Evolutionary conservation across 2,797 vertebrate genomes (phyloP).

Genomic region (Anisognathus igniventris): DNA sequence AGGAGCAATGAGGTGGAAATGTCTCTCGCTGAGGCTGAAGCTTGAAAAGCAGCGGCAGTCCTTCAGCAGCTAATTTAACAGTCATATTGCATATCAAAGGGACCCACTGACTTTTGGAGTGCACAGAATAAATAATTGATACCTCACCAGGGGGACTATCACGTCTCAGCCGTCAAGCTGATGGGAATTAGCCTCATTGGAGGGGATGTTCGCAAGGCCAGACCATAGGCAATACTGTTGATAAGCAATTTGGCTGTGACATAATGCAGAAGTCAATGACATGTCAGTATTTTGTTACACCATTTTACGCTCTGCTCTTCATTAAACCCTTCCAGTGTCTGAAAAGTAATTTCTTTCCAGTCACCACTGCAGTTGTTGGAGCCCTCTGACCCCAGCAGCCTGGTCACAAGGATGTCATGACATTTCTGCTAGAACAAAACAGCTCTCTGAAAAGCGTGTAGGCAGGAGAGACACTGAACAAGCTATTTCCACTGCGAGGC

Average conservation of each 20-base stretch:
- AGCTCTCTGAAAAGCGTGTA: not conserved
- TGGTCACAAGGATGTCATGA: not conserved
- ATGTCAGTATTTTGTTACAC: not conserved
- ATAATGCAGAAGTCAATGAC: not conserved
- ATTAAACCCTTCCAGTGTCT: not conserved
- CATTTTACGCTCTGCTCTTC: conserved; percentile 1
- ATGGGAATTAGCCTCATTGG: conserved; percentile 32
- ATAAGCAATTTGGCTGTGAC: not conserved
- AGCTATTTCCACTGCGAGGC: not conserved
- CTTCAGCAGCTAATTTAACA: conserved; percentile 20
- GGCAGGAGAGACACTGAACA: not conserved
- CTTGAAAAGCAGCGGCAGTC: not conserved
- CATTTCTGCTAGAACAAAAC: not conserved
- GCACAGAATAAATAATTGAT: conserved; percentile 17
- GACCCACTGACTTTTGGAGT: conserved; percentile 24
- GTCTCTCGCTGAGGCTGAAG: not conserved
- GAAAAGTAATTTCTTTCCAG: not conserved
- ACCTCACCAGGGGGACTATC: not conserved
- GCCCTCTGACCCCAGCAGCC: not conserved
- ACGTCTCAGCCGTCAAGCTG: not conserved
- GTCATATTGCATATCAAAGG: not conserved
- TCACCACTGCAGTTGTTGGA: not conserved
- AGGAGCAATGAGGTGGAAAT: not conserved
- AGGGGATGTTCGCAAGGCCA: not conserved
- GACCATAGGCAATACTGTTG: not conserved